These are phyloP conservation scores for Bombycilla garrulus DNA, from an alignment of 2,113 vertebrate genomes.

Conservation along the genomic window DNA sequence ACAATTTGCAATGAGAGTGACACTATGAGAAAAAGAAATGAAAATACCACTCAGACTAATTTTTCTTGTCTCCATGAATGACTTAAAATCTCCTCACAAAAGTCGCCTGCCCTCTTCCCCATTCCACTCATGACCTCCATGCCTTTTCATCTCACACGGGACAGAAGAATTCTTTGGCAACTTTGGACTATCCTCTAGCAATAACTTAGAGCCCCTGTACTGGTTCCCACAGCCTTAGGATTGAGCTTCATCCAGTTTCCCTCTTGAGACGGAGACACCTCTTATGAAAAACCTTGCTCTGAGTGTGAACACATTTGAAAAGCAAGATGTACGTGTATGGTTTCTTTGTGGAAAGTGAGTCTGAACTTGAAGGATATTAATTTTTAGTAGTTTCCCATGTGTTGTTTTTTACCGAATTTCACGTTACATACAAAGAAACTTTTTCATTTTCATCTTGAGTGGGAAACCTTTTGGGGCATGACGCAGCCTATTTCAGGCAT, in stretches of 20 bases:
- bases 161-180: not conserved
- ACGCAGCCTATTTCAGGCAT: not conserved
- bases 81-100: not conserved
- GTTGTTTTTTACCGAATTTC: not conserved
- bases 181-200: not conserved
- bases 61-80: not conserved
- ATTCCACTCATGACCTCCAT: not conserved
- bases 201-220: not conserved
- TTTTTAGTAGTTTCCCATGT: not conserved
- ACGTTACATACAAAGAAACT: not conserved
- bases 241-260: not conserved
- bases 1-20: not conserved
- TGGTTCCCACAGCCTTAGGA: not conserved
- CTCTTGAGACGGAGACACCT: not conserved
- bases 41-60: not conserved
- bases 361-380: not conserved
- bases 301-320: not conserved
- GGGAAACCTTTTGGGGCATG: not conserved
- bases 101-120: not conserved
- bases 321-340: rapidly evolving
- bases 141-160: not conserved
- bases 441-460: not conserved
- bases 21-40: not conserved
- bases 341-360: not conserved
- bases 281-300: not conserved